A percentile compares a stretch with the other conserved stretches of the same genome.
phyloP scores from a whole-genome alignment of 2,888 invertebrate species.

The Ochropleura leucogaster region DNA sequence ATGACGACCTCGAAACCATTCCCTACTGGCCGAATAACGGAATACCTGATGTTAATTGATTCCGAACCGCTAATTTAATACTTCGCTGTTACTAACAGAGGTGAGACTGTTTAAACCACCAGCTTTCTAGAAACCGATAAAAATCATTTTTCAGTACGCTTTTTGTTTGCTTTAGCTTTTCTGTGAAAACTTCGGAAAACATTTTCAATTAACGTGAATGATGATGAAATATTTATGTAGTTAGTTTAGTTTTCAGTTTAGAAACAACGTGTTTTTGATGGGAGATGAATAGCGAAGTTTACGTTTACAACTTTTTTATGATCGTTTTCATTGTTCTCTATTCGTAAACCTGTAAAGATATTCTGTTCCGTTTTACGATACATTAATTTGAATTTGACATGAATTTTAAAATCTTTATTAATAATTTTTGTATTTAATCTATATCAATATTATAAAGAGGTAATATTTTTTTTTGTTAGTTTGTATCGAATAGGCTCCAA shows the following conservation, averaged over 20 bases:
- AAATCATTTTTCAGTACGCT: not conserved
- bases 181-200: conserved; percentile 21
- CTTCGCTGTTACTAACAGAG: conserved; percentile 27
- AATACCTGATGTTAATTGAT: conserved; percentile 50
- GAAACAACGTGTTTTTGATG: conserved; percentile 14
- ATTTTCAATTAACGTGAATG: conserved; percentile 35
- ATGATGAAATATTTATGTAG: conserved; percentile 35
- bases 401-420: conserved; percentile 16
- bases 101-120: conserved; percentile 26
- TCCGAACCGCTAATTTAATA: conserved; percentile 49
- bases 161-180: conserved; percentile 1
- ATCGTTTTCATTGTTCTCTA: conserved; percentile 11
- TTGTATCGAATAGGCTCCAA: too few relatives aligned
- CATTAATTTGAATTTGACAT: conserved; percentile 37
- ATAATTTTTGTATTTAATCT: not conserved
- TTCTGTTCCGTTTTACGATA: conserved; percentile 28
- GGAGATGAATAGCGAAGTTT: conserved; percentile 9
- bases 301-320: conserved; percentile 23
- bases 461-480: too few relatives aligned
- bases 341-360: conserved; percentile 22
- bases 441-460: too few relatives aligned
- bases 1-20: conserved; percentile 38
- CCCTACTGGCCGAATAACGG: conserved; percentile 54
- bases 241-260: conserved; percentile 28
- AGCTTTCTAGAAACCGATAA: not conserved